Conservation (phyloP, 2,888 invertebrate genomes). For the Lochmaea crataegi region DNA sequence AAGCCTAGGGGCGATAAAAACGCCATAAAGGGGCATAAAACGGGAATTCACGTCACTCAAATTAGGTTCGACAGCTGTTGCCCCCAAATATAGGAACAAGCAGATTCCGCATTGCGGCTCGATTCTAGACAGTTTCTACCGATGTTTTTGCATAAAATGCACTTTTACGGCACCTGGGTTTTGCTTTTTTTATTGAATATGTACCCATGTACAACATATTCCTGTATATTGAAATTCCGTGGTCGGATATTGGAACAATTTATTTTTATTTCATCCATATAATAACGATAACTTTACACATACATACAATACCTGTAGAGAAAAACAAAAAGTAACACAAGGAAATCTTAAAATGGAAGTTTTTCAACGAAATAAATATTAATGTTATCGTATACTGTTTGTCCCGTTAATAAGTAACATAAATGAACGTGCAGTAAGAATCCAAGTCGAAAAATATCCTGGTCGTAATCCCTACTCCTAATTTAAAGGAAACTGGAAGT, state of each 20-base stretch:
- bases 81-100: constrained; percentile 46
- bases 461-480: too few relatives aligned
- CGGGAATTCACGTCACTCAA: constrained; percentile 36
- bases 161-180: constrained; percentile 49
- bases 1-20: constrained; percentile 23
- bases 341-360: not conserved
- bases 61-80: constrained; percentile 49
- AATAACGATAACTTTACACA: not conserved
- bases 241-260: not conserved
- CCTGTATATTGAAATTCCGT: not conserved
- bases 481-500: too few relatives aligned
- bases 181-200: constrained; percentile 22
- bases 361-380: too few relatives aligned
- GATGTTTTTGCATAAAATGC: constrained; percentile 52
- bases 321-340: not conserved
- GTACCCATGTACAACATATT: constrained; percentile 3
- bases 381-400: too few relatives aligned
- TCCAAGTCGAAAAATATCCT: too few relatives aligned
- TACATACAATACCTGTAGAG: not conserved
- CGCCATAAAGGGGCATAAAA: constrained; percentile 39
- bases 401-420: too few relatives aligned
- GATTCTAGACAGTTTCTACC: constrained; percentile 42
- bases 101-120: constrained; percentile 51
- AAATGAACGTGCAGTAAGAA: too few relatives aligned
- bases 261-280: constrained; percentile 3